A percentile compares a stretch with the other conserved stretches of the same genome.
phyloP scores from a whole-genome alignment of 2,113 vertebrate species.

The Rutilus rutilus region DNA sequence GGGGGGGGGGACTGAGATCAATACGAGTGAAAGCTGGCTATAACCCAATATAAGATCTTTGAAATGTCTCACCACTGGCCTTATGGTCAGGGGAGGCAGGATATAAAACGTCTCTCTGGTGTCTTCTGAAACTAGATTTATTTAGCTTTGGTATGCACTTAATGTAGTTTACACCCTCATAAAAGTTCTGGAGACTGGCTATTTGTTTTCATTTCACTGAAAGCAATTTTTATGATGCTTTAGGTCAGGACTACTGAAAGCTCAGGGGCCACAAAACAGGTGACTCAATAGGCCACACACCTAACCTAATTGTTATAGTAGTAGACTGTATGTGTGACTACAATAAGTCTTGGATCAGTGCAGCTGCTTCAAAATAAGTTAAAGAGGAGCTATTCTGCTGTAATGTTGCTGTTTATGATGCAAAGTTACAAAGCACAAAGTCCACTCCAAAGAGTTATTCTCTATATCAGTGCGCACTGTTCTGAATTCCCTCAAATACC shows the following conservation, averaged over 20 bases:
- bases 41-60: background rate
- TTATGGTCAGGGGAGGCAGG: background rate
- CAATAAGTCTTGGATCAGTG: background rate
- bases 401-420: too few relatives aligned
- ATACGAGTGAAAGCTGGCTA: background rate
- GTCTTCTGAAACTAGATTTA: constrained; percentile 32
- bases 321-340: background rate
- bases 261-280: background rate
- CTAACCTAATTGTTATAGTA: background rate
- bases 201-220: constrained; percentile 3
- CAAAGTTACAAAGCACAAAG: too few relatives aligned
- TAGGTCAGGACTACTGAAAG: background rate
- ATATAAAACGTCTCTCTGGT: background rate
- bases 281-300: background rate
- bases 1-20: background rate
- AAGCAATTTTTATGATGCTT: constrained; percentile 8
- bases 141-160: constrained; percentile 15
- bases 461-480: too few relatives aligned
- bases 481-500: too few relatives aligned
- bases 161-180: constrained; percentile 6
- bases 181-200: constrained; percentile 22
- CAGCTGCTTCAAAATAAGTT: background rate
- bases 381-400: background rate
- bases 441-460: too few relatives aligned
- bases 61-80: background rate